Evolutionary conservation across 2,113 vertebrate genomes (phyloP).

Genomic region (Bos javanicus): DNA sequence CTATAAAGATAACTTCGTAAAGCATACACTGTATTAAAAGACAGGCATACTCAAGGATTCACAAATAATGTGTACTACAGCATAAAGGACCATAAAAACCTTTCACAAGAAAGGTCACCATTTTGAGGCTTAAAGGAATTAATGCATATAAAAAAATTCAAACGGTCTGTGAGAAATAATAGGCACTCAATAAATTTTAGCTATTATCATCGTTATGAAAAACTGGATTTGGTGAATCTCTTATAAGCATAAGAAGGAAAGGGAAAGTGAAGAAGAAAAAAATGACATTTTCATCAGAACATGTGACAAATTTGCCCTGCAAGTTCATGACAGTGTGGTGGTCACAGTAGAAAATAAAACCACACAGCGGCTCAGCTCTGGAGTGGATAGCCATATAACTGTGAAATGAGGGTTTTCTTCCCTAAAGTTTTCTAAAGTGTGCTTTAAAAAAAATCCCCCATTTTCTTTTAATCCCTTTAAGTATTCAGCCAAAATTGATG

Average conservation of each 20-base stretch:
- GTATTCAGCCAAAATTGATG: not conserved
- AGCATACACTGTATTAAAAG: not conserved
- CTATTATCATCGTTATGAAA: not conserved
- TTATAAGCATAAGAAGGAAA: not conserved
- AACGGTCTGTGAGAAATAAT: not conserved
- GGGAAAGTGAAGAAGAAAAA: not conserved
- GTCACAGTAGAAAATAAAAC: not conserved
- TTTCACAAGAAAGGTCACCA: not conserved
- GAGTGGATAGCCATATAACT: not conserved
- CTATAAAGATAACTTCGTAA: not conserved
- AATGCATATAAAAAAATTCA: not conserved
- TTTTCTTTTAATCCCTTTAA: slow-evolving; percentile 14
- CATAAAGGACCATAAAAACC: not conserved
- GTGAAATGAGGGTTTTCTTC: not conserved
- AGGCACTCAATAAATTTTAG: not conserved
- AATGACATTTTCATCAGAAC: not conserved
- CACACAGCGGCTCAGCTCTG: not conserved
- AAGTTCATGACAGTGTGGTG: not conserved
- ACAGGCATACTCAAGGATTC: not conserved
- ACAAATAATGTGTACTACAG: not conserved
- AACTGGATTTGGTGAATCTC: not conserved
- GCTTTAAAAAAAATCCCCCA: not conserved
- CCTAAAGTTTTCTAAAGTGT: not conserved
- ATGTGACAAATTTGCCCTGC: not conserved
- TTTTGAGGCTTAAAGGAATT: not conserved